Conservation (phyloP, 2,888 invertebrate genomes). For the Tetragonisca angustula region DNA sequence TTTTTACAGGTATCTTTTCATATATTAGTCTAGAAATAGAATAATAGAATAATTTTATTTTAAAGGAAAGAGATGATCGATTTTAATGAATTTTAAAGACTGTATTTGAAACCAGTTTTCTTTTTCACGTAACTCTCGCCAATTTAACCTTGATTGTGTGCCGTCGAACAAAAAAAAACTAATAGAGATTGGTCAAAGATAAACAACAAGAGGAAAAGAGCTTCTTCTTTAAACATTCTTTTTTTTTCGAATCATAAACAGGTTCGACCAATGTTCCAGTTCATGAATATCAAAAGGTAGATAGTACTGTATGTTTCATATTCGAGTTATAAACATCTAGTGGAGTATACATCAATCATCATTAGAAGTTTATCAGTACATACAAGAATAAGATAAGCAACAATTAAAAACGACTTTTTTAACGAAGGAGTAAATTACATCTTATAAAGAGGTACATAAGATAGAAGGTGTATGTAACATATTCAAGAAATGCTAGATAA, state of each 20-base stretch:
- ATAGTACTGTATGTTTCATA: neutral
- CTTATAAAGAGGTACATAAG: neutral
- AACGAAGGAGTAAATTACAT: neutral
- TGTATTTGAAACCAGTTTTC: slow-evolving; percentile 10
- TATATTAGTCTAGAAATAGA: neutral
- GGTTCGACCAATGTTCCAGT: neutral
- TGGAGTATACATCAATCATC: neutral
- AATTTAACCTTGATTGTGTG: slow-evolving; percentile 28
- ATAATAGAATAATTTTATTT: no score
- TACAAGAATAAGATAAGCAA: neutral
- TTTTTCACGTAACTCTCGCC: neutral
- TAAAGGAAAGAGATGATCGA: neutral
- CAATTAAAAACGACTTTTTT: neutral
- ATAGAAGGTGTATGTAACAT: neutral
- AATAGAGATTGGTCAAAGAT: slow-evolving; percentile 10
- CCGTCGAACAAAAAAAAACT: slow-evolving; percentile 20
- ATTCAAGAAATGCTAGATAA: neutral
- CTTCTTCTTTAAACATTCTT: neutral
- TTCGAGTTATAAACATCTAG: neutral
- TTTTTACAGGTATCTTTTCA: neutral
- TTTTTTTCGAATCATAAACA: neutral
- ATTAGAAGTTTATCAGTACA: neutral
- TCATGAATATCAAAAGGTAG: neutral
- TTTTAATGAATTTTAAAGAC: neutral
- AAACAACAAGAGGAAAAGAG: slow-evolving; percentile 19